Evolutionary conservation across 2,888 invertebrate species (phyloP), one percentile per base, ranked within the genome.

Genomic region (Lochmaea crataegi): DNA sequence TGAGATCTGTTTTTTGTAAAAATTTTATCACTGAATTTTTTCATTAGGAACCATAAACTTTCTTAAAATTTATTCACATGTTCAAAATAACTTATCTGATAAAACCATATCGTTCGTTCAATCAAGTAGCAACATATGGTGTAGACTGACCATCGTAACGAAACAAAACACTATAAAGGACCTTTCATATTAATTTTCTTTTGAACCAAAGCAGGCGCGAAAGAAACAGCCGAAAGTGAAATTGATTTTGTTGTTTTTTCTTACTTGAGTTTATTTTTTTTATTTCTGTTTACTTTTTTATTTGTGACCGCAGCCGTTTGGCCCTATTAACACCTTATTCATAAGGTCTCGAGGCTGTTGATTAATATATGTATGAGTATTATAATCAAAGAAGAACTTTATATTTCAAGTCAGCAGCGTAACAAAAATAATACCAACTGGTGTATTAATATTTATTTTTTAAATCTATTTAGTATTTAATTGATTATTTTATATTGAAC

Each of bases 321-420:
- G 72, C 58, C 67, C 51, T 71, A 70, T 75, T 71, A 73, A 68
- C 75, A 75, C 73, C 71, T 75, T 68, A 70, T 69, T 69, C 72
- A 72, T 53, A 65, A 41, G 38, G 41, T 65, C 65, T 65, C 48
- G 53, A 9, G 65, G 65, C 53, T 38, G 26, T 56, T 72, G 68
- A 72, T 72, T 72, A 68, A 68, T 64, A 57, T 68, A 72, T 45
- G 61, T 61, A 68, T 42, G 41, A 32, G 63, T 42, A 68, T 66
- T 61, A 57, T 72, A 64, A 72, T 67, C 48, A 68, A 63, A 41
- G 41, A 41, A 14, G 61, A 69, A 45, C 14, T 32, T 4, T 14
- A 18, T 18, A 41, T 51, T 53, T 48, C n/a, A 12, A 9, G 5
- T 45, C 18, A 48, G 45, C 16, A 26, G 48, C 64, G 64, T 22